Conservation (phyloP, 2,113 vertebrate species). For the Ageneiosus marmoratus region DNA sequence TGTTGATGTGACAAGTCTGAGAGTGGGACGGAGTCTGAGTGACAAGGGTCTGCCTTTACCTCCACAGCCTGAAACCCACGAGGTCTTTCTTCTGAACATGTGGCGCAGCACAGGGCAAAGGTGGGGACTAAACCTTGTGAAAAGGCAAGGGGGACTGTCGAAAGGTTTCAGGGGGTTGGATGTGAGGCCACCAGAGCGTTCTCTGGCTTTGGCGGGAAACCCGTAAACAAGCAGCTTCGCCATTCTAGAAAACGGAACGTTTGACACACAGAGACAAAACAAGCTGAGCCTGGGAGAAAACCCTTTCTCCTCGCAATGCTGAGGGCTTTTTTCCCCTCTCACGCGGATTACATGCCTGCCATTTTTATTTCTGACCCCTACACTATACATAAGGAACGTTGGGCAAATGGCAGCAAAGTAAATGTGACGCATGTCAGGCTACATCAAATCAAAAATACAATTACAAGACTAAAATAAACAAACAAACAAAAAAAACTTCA, state of each 20-base stretch:
- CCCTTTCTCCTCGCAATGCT: constrained; percentile 61
- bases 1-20: constrained; percentile 78
- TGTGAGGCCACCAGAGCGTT: constrained; percentile 47
- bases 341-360: constrained; percentile 64
- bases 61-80: constrained; percentile 79
- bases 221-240: constrained; percentile 62
- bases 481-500: constrained; percentile 11
- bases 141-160: constrained; percentile 49
- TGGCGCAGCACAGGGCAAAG: constrained; percentile 69
- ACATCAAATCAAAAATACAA: constrained; percentile 40
- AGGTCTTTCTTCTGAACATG: constrained; percentile 62
- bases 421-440: constrained; percentile 46
- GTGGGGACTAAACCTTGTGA: constrained; percentile 46
- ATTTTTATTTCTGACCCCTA: constrained; percentile 63
- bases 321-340: constrained; percentile 55
- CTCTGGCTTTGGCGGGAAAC: constrained; percentile 56
- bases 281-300: constrained; percentile 58
- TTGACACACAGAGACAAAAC: constrained; percentile 62
- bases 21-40: constrained; percentile 35
- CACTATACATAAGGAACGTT: constrained; percentile 36
- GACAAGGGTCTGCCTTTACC: constrained; percentile 78
- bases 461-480: constrained; percentile 5
- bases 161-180: constrained; percentile 50
- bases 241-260: constrained; percentile 57
- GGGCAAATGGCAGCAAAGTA: constrained; percentile 44